Evolutionary conservation across 2,797 vertebrate species (phyloP), one percentile per base, ranked within the genome.

Genomic region (Lacerta agilis): DNA sequence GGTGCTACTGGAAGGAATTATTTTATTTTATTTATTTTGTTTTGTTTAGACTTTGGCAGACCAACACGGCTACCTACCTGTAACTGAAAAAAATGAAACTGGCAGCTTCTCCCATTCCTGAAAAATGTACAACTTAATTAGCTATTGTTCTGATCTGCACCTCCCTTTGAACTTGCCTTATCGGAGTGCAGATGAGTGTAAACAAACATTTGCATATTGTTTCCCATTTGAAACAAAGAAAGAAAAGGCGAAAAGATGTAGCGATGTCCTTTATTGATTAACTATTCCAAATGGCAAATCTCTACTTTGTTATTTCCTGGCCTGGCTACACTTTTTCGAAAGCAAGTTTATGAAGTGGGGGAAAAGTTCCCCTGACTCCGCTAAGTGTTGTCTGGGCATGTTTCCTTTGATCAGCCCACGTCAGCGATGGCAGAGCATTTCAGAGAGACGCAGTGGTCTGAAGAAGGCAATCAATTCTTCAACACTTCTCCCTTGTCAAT

Each of bases 371-470:
- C 41, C 67, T 82, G 49, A 78, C 58, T 86, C 66, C 17, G 55
- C 73, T 73, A 86, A 90, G 43, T 15, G 33, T 72, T 88, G 86
- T 17, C 79, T 45, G n/a, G 69, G 25, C 83, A 79, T 91, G 73
- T 85, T 77, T 71, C 27, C 78, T 86, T 67, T 86, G 84, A 83
- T 86, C 79, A 27, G 38, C 25, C 23, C 29, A 29, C 29, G 79
- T 45, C 41, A 7, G 36, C 2, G 9, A 27, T 55, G 43, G 27
- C 25, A 49, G 10, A 88, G 75, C n/a, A 67, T 49, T 71, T 82
- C 38, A 3, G 33, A 23, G 11, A 66, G 66, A 20, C 27, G 33
- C 13, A 2, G 36, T 27, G 43, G 20, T 78, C 45, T 84, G n/a
- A 78, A 78, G 45, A 81, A 72, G 77, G 64, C 18, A 38, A 86